A percentile compares a stretch with the other conserved stretches of the same genome.
phyloP scores from a whole-genome alignment of 92 coral and sea anemone species.

The Blastomussa wellsi region DNA sequence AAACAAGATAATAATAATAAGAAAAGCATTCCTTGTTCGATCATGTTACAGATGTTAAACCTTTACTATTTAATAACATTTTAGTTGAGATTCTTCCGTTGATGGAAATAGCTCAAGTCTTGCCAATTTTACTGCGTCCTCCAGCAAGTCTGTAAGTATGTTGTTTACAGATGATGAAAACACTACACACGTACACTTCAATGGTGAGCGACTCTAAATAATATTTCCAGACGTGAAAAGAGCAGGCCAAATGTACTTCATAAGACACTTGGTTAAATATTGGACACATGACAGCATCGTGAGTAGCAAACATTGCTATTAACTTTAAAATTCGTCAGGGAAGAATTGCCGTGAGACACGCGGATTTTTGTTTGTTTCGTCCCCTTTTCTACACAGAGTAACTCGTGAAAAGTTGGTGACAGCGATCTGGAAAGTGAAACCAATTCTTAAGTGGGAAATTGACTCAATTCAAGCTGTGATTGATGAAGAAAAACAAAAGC shows the following conservation, averaged over 20 bases:
- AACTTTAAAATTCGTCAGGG: background rate
- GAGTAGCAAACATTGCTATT: background rate
- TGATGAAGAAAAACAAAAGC: constrained; percentile 68
- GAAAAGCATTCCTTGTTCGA: background rate
- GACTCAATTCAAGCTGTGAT: constrained; percentile 84
- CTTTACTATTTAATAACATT: background rate
- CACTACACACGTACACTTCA: too few relatives aligned
- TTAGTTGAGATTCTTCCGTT: constrained; percentile 68
- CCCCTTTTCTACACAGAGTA: constrained; percentile 52
- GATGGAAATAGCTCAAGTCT: constrained; percentile 70
- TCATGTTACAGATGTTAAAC: too few relatives aligned
- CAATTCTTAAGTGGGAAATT: constrained; percentile 81
- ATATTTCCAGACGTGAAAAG: background rate
- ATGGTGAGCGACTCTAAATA: too few relatives aligned
- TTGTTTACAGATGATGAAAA: background rate
- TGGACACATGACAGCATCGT: too few relatives aligned
- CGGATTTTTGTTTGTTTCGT: too few relatives aligned
- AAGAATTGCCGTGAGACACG: background rate
- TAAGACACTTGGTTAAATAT: too few relatives aligned
- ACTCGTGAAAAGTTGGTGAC: constrained; percentile 63
- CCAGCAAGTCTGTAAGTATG: constrained; percentile 77
- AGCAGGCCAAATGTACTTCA: too few relatives aligned
- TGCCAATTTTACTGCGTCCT: constrained; percentile 85
- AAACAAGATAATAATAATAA: background rate
- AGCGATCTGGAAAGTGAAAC: constrained; percentile 62